These are phyloP conservation scores for Poeciliopsis occidentalis DNA, from an alignment of 2,113 vertebrate genomes.

Conservation along the genomic window DNA sequence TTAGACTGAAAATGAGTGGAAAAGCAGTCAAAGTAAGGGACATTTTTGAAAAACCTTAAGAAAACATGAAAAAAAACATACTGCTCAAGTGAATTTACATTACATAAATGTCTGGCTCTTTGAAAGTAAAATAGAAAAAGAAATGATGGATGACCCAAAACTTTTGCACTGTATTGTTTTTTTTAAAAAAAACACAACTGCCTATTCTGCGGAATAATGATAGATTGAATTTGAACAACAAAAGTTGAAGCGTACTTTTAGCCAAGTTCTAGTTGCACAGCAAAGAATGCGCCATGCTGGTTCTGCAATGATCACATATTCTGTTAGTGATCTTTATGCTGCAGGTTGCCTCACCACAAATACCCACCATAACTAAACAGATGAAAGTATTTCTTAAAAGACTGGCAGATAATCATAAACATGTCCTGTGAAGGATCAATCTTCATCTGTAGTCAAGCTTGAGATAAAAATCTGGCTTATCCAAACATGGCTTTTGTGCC, in stretches of 20 bases:
- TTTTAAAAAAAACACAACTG: not conserved
- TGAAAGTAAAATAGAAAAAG: too few species aligned
- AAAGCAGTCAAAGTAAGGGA: too few species aligned
- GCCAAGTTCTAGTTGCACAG: not conserved
- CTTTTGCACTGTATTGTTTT: not conserved
- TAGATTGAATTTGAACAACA: not conserved
- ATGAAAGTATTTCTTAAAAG: constrained; percentile 22
- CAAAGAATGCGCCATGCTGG: not conserved
- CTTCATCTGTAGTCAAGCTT: constrained; percentile 32
- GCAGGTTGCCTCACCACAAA: constrained; percentile 22
- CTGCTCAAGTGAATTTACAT: too few species aligned
- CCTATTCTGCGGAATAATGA: not conserved
- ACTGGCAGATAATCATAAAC: constrained; percentile 39
- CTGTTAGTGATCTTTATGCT: constrained; percentile 7
- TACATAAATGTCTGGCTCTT: too few species aligned
- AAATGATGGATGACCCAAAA: not conserved
- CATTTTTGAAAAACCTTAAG: too few species aligned
- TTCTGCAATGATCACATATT: not conserved
- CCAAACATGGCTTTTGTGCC: constrained; percentile 62
- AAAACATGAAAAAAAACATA: too few species aligned
- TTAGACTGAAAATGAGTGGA: too few species aligned
- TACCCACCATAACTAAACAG: constrained; percentile 32
- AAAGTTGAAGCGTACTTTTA: not conserved
- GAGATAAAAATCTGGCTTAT: constrained; percentile 60
- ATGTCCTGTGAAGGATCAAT: constrained; percentile 26